A percentile compares a stretch with the other conserved stretches of the same genome.
Evolutionary conservation across 2,113 vertebrate genomes (phyloP).

Genomic region (Rhagologus leucostigma): DNA sequence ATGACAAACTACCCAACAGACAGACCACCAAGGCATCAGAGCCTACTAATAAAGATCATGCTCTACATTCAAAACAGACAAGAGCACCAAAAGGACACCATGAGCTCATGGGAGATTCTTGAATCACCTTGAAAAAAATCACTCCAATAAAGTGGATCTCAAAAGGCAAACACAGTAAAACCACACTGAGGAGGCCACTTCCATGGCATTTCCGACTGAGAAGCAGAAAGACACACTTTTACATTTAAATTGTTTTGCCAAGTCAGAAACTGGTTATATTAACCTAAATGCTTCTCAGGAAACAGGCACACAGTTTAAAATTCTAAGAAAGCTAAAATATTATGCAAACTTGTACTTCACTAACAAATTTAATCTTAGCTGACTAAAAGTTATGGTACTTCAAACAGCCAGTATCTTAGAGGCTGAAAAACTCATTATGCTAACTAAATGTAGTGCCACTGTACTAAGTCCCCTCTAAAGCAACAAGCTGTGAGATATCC

Average conservation of each 20-base stretch:
- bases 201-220: background rate
- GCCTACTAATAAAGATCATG: background rate
- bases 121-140: background rate
- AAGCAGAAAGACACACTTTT: background rate
- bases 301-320: background rate
- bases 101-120: background rate
- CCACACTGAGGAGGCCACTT: background rate
- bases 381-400: background rate
- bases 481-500: conserved; percentile 59
- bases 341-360: background rate
- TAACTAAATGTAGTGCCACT: conserved; percentile 21
- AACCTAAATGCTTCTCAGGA: background rate
- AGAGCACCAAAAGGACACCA: background rate
- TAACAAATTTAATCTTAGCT: background rate
- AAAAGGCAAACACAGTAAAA: background rate
- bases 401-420: background rate
- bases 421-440: conserved; percentile 27
- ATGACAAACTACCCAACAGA: background rate
- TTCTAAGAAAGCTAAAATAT: background rate
- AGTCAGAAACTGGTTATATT: background rate
- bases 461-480: conserved; percentile 19
- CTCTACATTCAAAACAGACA: background rate
- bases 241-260: background rate
- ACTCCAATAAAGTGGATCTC: background rate
- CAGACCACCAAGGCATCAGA: background rate